These are phyloP conservation scores for Phrynocephalus guinanensis DNA, from an alignment of 2,797 vertebrate species.

Conservation along the genomic window DNA sequence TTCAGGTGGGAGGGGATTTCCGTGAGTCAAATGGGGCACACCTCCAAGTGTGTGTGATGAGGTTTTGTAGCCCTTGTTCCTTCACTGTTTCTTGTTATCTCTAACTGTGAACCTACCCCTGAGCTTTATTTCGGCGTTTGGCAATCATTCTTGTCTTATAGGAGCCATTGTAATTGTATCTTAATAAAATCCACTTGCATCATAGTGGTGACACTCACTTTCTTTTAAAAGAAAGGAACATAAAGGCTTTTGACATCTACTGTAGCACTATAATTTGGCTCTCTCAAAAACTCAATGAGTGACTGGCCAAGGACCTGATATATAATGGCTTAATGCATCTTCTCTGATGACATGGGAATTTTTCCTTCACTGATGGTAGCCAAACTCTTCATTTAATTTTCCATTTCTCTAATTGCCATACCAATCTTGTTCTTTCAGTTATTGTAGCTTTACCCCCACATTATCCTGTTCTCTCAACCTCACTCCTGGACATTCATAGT, in stretches of 20 bases:
- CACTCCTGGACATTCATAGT: neutral
- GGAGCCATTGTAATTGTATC: conserved; percentile 58
- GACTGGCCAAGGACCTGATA: conserved; percentile 42
- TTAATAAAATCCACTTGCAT: conserved; percentile 72
- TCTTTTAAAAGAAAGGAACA: conserved; percentile 48
- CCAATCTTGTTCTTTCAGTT: conserved; percentile 52
- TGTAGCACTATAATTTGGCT: conserved; percentile 56
- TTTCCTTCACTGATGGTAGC: conserved; percentile 54
- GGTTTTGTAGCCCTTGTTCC: neutral
- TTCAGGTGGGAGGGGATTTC: neutral
- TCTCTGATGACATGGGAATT: conserved; percentile 60
- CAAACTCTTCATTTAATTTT: conserved; percentile 54
- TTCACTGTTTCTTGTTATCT: conserved; percentile 26
- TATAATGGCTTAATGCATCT: conserved; percentile 47
- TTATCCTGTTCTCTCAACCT: accelerated
- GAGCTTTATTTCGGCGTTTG: conserved; percentile 34
- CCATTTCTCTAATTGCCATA: conserved; percentile 58
- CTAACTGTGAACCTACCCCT: conserved; percentile 15
- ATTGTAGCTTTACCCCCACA: conserved; percentile 33
- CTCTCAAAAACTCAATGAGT: conserved; percentile 48
- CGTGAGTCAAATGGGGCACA: neutral
- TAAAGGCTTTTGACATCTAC: conserved; percentile 55
- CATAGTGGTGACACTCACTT: conserved; percentile 65
- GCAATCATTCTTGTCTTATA: conserved; percentile 48
- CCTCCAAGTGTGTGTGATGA: neutral